Percentiles rank a stretch among this genome's conserved stretches.
Conservation (phyloP, 2,113 vertebrate genomes). For the Hylia prasina region DNA sequence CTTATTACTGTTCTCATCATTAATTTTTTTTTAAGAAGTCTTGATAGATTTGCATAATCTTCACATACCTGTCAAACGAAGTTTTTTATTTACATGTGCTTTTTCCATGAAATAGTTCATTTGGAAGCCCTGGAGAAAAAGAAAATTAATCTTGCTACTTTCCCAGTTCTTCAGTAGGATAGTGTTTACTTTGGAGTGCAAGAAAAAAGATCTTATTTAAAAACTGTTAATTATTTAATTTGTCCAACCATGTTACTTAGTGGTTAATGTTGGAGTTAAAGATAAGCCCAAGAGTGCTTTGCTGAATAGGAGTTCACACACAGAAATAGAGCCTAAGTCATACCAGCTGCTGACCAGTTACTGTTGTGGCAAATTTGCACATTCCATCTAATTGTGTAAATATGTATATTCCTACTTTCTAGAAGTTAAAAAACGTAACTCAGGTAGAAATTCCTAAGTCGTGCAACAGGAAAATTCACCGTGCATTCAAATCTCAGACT, state of each 20-base stretch:
- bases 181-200: not conserved
- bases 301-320: not conserved
- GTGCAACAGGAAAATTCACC: not conserved
- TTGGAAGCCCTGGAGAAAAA: not conserved
- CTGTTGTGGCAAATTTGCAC: not conserved
- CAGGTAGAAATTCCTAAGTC: not conserved
- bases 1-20: not conserved
- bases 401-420: not conserved
- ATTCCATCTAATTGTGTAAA: not conserved
- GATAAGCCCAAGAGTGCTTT: not conserved
- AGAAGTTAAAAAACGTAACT: not conserved
- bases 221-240: not conserved
- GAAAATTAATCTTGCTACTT: not conserved
- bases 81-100: conserved; percentile 1
- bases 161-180: not conserved
- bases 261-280: not conserved
- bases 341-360: not conserved
- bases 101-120: not conserved
- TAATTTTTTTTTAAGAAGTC: not conserved
- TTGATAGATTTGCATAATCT: not conserved
- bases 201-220: not conserved
- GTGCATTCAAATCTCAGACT: not conserved
- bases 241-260: not conserved
- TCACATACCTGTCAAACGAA: not conserved
- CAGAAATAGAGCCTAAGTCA: not conserved